Conservation (phyloP, 2,113 vertebrate species). For the Hypomesus transpacificus region DNA sequence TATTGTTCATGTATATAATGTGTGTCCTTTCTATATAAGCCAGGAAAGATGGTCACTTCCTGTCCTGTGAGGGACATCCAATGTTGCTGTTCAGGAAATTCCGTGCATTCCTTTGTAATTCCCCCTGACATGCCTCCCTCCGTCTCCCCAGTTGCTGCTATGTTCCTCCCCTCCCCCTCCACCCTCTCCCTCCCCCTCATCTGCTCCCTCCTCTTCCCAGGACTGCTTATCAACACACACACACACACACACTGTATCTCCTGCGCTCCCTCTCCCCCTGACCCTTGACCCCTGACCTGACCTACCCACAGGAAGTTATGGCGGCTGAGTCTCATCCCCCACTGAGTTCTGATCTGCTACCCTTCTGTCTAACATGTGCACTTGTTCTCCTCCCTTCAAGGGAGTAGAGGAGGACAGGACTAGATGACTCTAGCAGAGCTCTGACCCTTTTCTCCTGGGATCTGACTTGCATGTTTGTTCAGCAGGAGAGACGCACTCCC, state of each 20-base stretch:
- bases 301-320: conserved; percentile 52
- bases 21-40: not conserved
- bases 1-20: not conserved
- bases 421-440: no score
- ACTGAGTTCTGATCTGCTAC: no score
- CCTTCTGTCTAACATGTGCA: no score
- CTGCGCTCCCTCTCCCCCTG: conserved; percentile 30
- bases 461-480: no score
- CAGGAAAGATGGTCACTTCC: not conserved
- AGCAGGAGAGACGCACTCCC: no score
- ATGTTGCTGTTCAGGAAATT: conserved; percentile 56
- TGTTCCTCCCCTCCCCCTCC: conserved; percentile 17
- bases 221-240: conserved; percentile 1
- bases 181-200: not conserved
- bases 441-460: no score
- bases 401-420: no score
- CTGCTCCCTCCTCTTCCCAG: no score
- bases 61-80: not conserved
- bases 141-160: conserved; percentile 30
- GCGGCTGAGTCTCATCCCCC: conserved; percentile 2
- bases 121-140: conserved; percentile 27
- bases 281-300: conserved; percentile 34
- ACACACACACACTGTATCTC: conserved; percentile 7
- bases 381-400: no score
- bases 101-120: conserved; percentile 57